phyloP scores from a whole-genome alignment of 2,888 invertebrate species.

The Muschampia staudingeri region DNA sequence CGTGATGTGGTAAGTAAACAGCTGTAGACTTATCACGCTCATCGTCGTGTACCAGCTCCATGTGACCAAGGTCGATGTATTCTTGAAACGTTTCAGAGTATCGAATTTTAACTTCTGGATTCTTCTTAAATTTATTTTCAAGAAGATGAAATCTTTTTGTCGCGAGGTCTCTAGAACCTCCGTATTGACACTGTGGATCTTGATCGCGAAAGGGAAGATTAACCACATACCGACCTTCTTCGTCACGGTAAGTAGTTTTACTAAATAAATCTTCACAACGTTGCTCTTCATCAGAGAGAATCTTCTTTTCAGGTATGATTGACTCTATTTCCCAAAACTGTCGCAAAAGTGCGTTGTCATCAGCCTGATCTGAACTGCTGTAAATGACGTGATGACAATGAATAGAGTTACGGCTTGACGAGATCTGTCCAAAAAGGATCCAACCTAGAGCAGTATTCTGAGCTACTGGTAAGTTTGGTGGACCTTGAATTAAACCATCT shows the following conservation, averaged over 20 bases:
- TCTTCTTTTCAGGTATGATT: neutral
- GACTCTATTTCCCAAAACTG: slow-evolving; percentile 15
- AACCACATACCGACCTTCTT: slow-evolving; percentile 12
- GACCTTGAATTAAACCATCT: slow-evolving; percentile 3
- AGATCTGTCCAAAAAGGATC: neutral
- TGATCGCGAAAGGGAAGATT: slow-evolving; percentile 9
- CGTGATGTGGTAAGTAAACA: slow-evolving; percentile 13
- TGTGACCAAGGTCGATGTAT: slow-evolving; percentile 5
- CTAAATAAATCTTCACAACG: neutral
- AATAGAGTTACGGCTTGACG: neutral
- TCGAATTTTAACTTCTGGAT: neutral
- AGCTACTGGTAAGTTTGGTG: neutral
- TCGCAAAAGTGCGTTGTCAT: slow-evolving; percentile 6
- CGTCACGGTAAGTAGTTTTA: slow-evolving; percentile 1
- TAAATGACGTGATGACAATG: neutral
- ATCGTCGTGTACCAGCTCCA: neutral
- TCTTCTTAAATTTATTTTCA: slow-evolving; percentile 11
- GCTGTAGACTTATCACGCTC: neutral
- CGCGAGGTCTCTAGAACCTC: slow-evolving; percentile 1
- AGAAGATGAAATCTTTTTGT: neutral
- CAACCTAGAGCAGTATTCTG: neutral
- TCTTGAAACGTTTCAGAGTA: slow-evolving; percentile 1
- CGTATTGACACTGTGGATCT: slow-evolving; percentile 23
- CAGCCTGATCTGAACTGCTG: slow-evolving; percentile 2
- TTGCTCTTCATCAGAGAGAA: neutral